Evolutionary conservation across 2,797 vertebrate genomes (phyloP).

Genomic region (Chelon auratus): DNA sequence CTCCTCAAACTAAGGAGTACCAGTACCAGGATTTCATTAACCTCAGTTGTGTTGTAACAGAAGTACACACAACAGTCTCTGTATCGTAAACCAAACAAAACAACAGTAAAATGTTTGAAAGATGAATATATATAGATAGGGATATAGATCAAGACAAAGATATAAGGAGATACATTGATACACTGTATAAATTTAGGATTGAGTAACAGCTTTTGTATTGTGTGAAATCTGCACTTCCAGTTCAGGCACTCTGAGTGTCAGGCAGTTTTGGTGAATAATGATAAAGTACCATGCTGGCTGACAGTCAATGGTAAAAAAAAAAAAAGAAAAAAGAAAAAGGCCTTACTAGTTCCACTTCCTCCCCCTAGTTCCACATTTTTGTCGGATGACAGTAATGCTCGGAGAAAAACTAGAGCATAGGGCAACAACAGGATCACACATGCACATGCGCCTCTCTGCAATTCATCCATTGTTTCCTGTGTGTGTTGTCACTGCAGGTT

Average conservation of each 20-base stretch:
- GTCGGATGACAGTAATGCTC: conserved; percentile 14
- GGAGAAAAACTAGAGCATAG: conserved; percentile 35
- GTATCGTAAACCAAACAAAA: too few relatives aligned
- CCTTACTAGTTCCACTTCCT: conserved; percentile 45
- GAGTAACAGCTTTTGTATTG: too few relatives aligned
- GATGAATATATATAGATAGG: too few relatives aligned
- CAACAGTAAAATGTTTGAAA: too few relatives aligned
- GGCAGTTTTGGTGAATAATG: conserved; percentile 3
- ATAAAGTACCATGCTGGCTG: conserved; percentile 6
- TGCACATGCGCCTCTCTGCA: background rate
- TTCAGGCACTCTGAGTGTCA: background rate
- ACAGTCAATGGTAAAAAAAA: background rate
- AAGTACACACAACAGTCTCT: too few relatives aligned
- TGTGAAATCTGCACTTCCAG: background rate
- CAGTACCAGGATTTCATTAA: too few relatives aligned
- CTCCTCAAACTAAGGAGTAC: too few relatives aligned
- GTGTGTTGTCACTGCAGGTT: background rate
- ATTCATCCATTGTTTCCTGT: conserved; percentile 26
- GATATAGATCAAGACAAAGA: too few relatives aligned
- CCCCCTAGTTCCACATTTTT: conserved; percentile 44
- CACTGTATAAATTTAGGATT: too few relatives aligned
- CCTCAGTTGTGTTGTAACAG: too few relatives aligned
- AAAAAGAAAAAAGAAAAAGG: conserved; percentile 3
- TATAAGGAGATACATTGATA: too few relatives aligned
- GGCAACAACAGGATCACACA: background rate